Conservation (phyloP, 1,140 invertebrate species). For the Meloidogyne exigua region DNA sequence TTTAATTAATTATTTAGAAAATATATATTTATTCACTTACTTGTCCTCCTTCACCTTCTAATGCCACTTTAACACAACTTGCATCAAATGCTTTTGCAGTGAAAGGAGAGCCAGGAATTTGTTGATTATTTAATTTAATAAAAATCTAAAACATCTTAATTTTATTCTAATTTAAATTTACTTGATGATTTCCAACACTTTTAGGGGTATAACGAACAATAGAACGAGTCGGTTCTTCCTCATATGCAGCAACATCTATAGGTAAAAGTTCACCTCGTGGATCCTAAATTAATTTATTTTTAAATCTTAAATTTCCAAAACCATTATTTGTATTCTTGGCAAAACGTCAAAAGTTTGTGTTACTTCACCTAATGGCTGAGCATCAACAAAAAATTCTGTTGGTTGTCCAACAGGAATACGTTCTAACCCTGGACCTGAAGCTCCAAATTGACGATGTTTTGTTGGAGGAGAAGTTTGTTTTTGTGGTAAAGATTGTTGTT, state of each 20-base stretch:
- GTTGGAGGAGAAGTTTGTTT: background rate
- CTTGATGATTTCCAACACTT: constrained; percentile 74
- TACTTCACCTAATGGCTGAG: constrained; percentile 5
- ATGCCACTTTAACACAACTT: constrained; percentile 82
- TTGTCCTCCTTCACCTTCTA: constrained; percentile 75
- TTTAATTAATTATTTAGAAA: background rate
- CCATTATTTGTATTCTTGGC: constrained; percentile 31
- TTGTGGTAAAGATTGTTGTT: constrained; percentile 24
- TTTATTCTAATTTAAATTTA: too few relatives aligned
- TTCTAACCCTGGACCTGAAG: constrained; percentile 78
- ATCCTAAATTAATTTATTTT: constrained; percentile 65
- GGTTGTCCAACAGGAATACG: constrained; percentile 68
- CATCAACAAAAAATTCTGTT: constrained; percentile 25
- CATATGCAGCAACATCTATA: constrained; percentile 35
- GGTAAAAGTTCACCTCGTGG: constrained; percentile 34
- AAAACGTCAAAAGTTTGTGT: background rate
- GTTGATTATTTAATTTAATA: constrained; percentile 76
- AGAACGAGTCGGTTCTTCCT: constrained; percentile 63
- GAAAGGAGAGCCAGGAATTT: constrained; percentile 89
- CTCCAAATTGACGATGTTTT: constrained; percentile 70
- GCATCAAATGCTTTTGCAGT: constrained; percentile 91
- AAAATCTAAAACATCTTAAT: constrained; percentile 94
- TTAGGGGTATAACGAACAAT: constrained; percentile 79
- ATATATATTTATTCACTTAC: background rate
- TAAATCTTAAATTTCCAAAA: background rate